phyloP scores from a whole-genome alignment of 2,888 invertebrate genomes.

The Eupithecia tripunctaria region DNA sequence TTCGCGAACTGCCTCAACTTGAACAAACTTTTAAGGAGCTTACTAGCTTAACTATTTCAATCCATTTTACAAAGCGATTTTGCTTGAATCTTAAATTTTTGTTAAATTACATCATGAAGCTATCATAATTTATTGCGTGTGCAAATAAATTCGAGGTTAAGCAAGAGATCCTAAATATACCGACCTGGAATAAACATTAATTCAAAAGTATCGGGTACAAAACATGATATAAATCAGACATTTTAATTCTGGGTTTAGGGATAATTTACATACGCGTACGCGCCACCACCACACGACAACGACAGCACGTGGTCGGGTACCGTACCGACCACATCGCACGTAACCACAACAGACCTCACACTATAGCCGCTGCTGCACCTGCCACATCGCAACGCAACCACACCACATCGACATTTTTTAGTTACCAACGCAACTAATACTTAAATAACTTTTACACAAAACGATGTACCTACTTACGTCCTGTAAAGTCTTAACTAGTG shows the following conservation, averaged over 20 bases:
- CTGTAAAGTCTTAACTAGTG: too few species aligned
- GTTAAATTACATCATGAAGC: background rate
- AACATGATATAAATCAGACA: background rate
- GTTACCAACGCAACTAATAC: too few species aligned
- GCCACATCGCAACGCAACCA: too few species aligned
- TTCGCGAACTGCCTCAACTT: conserved; percentile 15
- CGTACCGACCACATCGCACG: too few species aligned
- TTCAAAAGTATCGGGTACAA: background rate
- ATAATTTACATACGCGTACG: background rate
- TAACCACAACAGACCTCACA: too few species aligned
- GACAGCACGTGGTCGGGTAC: too few species aligned
- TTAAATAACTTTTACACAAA: too few species aligned
- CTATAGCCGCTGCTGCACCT: too few species aligned
- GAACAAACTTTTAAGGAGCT: conserved; percentile 22
- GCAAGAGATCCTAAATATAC: background rate
- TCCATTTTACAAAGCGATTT: conserved; percentile 25
- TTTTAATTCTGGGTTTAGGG: background rate
- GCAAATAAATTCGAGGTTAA: background rate
- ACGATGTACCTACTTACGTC: too few species aligned
- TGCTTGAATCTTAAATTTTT: background rate
- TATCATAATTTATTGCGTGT: background rate
- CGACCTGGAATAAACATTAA: background rate
- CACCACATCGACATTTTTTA: too few species aligned
- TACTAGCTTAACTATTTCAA: conserved; percentile 26
- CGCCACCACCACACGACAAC: too few species aligned